These are phyloP conservation scores for Pitta sordida DNA, from an alignment of 2,113 vertebrate genomes.

Conservation along the genomic window DNA sequence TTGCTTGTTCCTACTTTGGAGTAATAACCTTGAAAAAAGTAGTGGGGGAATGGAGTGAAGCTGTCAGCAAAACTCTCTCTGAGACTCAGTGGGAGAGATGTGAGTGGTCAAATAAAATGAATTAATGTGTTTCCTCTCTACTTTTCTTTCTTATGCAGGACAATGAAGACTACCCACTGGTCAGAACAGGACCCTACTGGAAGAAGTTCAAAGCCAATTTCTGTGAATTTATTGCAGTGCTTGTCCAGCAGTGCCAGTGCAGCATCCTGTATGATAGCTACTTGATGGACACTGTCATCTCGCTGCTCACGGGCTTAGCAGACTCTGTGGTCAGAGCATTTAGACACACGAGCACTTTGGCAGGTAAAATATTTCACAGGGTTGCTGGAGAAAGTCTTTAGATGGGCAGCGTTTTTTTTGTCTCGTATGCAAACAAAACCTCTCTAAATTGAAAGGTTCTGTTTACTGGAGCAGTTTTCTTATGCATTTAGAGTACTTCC, in stretches of 20 bases:
- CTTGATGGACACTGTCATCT: conserved; percentile 85
- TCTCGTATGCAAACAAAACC: background rate
- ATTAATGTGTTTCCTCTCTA: background rate
- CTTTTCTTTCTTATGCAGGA: conserved; percentile 66
- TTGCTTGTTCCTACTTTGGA: background rate
- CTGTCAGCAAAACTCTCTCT: background rate
- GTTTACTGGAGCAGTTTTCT: background rate
- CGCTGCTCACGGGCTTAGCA: conserved; percentile 83
- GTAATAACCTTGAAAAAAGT: background rate
- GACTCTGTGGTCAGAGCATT: conserved; percentile 85
- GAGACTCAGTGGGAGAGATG: background rate
- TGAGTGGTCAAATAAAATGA: background rate
- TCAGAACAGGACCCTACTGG: conserved; percentile 81
- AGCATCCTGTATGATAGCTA: conserved; percentile 84
- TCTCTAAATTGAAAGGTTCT: background rate
- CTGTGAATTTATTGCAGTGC: conserved; percentile 85
- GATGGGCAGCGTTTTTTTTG: background rate
- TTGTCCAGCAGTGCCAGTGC: conserved; percentile 85
- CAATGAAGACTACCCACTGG: conserved; percentile 83
- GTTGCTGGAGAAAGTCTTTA: background rate
- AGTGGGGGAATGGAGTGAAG: fast-evolving
- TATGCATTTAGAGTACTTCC: background rate
- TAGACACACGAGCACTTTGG: conserved; percentile 90
- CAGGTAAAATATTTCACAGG: conserved; percentile 70
- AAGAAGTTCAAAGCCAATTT: conserved; percentile 88